Base-by-base conservation (phyloP, 37 sponge, comb jelly and placozoan genomes). In the Theonella swinhoei region DNA sequence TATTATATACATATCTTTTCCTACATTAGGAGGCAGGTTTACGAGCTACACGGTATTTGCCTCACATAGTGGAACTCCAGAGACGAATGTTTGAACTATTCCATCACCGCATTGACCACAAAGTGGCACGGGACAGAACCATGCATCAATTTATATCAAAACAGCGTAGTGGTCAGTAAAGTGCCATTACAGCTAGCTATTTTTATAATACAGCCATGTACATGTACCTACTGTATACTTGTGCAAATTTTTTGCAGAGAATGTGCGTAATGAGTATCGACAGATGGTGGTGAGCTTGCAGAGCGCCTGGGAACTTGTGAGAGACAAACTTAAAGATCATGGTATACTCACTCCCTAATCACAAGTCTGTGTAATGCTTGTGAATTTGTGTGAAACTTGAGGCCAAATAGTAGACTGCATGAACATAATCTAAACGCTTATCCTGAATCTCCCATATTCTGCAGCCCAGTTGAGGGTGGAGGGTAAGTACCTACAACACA, bases 21-120 rank as follows among this genome's bases (percentile, higher is more conserved):
- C 54, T 47, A 47, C 54, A 47, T 47, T 39, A 94, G 91, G 94
- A 94, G 68, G 73, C 77, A 19, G 67, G 43, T 23, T 62, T 94
- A 20, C 31, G 88, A 40, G 88, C 82, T 41, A 81, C 90, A 61
- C 94, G 88, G 74, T 90, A 88, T 42, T 81, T 94, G 64, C 94
- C 94, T 34, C 77, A 83, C 66, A 88, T 94, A 23, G 75, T 85
- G 0, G 42, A 82, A 54, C 79, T 94, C 28, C 94, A 94, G 78
- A 72, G 74, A 58, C 64, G 30, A 25, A 24, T 94, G 41, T 80
- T 70, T 26, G 85, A 87, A 24, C 29, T 26, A 0, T 84, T 78
- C 72, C 54, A 90, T 68, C 79, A 76, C 29, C 83, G 82, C 0
- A 24, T 90, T 0, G 81, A 82, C 71, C 60, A 62, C 54, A 83